These are phyloP conservation scores for Carlito syrichta DNA, from an alignment of 2,113 vertebrate species.

Conservation along the genomic window DNA sequence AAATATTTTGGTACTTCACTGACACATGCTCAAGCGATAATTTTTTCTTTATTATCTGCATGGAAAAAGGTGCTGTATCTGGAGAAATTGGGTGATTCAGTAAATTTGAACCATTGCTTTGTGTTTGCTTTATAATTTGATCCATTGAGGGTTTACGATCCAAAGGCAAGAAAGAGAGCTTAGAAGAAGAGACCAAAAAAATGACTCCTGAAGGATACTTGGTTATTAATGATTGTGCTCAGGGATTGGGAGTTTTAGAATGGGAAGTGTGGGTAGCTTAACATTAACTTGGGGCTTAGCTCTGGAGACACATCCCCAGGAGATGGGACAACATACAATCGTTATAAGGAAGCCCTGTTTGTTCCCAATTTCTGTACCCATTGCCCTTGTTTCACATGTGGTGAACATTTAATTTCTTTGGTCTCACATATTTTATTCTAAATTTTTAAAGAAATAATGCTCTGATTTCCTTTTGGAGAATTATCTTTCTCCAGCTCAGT, in stretches of 20 bases:
- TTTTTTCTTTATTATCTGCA: conserved; percentile 3
- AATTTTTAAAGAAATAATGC: neutral
- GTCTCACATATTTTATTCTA: neutral
- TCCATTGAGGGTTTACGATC: neutral
- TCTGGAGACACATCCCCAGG: neutral
- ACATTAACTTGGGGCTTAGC: neutral
- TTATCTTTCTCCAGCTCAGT: neutral
- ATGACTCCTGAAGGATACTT: neutral
- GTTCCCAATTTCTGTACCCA: neutral
- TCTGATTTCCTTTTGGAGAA: neutral
- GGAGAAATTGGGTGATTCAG: neutral
- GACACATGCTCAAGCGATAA: neutral
- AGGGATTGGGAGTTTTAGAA: neutral
- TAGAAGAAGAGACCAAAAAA: neutral
- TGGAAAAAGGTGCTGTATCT: neutral
- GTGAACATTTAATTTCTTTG: neutral
- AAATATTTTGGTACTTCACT: conserved; percentile 18
- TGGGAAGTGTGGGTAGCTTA: neutral
- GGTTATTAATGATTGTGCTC: neutral
- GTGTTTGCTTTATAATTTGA: neutral
- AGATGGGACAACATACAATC: neutral
- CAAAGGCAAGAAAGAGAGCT: neutral
- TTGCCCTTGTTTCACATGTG: neutral
- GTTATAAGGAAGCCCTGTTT: neutral
- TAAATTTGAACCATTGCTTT: neutral